These are phyloP conservation scores for Nymphalis polychloros DNA, from an alignment of 2,888 invertebrate species.

Conservation along the genomic window DNA sequence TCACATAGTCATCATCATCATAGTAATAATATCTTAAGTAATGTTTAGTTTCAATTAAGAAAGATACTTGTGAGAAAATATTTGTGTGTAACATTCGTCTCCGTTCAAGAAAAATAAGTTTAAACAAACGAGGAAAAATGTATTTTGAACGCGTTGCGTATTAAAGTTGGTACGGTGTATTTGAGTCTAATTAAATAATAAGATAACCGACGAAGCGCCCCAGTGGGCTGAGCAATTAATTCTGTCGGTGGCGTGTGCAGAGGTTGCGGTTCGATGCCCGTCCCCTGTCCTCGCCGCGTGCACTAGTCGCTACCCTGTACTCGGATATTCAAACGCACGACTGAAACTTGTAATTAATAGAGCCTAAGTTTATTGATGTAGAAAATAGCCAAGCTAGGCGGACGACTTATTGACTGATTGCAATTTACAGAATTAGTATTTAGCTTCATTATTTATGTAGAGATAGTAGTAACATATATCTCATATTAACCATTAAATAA, in stretches of 20 bases:
- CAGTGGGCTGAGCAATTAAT: constrained; percentile 50
- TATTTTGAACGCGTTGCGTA: neutral
- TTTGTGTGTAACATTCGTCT: no score
- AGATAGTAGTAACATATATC: neutral
- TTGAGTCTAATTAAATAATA: constrained; percentile 26
- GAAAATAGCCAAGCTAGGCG: constrained; percentile 27
- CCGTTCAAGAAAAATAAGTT: no score
- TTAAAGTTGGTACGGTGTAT: neutral
- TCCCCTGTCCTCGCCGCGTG: constrained; percentile 48
- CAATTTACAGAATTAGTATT: neutral
- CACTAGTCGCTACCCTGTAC: constrained; percentile 30
- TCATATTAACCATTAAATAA: neutral
- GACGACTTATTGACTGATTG: constrained; percentile 6
- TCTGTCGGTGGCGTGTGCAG: constrained; percentile 49
- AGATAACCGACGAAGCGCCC: constrained; percentile 29
- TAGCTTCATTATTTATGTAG: neutral
- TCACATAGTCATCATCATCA: no score
- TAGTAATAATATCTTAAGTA: no score
- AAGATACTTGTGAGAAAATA: no score
- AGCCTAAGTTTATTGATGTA: constrained; percentile 40
- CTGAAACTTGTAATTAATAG: constrained; percentile 44
- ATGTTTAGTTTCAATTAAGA: no score
- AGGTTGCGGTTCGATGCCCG: constrained; percentile 55
- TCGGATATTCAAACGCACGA: constrained; percentile 42
- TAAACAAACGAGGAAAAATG: no score